Percentiles rank a stretch among this genome's conserved stretches.
Evolutionary conservation across 1,140 invertebrate genomes (phyloP).

Genomic region (Bombus vancouverensis): DNA sequence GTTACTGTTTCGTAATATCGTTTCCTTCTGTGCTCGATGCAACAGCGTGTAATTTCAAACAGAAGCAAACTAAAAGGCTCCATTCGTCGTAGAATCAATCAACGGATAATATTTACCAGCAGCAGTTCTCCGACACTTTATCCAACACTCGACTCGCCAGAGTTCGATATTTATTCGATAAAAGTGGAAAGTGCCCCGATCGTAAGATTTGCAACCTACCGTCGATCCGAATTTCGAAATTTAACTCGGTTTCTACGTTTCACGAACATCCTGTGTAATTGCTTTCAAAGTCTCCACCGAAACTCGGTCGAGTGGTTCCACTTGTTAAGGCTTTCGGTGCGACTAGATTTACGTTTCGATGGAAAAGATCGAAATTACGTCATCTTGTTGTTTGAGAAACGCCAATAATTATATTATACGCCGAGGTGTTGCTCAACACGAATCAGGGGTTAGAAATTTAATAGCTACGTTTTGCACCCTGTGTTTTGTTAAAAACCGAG

Average conservation of each 20-base stretch:
- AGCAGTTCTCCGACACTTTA: background rate
- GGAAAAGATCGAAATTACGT: background rate
- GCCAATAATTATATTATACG: background rate
- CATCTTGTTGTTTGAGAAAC: background rate
- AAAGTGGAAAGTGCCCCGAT: background rate
- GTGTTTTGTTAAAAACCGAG: too few species aligned
- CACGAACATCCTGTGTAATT: background rate
- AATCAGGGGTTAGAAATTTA: too few species aligned
- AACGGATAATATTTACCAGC: background rate
- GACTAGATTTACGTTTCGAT: background rate
- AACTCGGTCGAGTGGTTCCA: slow-evolving; percentile 7
- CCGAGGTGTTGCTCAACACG: rapidly evolving
- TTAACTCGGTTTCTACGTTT: background rate
- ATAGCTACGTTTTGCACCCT: background rate
- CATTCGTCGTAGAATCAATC: background rate
- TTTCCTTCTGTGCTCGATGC: background rate
- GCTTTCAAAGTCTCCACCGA: background rate
- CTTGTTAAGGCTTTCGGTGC: slow-evolving; percentile 2
- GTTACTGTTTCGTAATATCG: background rate
- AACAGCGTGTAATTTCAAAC: background rate
- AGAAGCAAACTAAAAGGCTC: too few species aligned
- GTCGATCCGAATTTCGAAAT: background rate
- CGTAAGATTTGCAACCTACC: background rate
- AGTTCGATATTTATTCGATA: background rate
- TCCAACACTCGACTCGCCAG: background rate